Conservation (phyloP, 1,140 invertebrate genomes). For the Ganaspis sp. region DNA sequence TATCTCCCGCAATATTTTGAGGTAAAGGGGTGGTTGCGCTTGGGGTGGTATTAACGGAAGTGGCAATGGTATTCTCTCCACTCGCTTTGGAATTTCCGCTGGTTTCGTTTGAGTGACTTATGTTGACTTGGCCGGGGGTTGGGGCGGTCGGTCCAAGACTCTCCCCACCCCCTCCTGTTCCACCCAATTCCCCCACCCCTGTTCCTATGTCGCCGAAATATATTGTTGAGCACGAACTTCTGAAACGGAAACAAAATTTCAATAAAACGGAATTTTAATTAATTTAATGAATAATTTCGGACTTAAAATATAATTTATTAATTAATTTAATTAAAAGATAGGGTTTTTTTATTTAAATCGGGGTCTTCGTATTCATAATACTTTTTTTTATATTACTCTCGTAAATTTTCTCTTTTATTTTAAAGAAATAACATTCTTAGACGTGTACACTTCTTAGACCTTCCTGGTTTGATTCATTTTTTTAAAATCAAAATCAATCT, state of each 20-base stretch:
- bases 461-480: too few relatives aligned
- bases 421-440: too few relatives aligned
- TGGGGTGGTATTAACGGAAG: background rate
- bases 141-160: constrained; percentile 44
- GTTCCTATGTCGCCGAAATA: constrained; percentile 69
- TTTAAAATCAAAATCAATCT: too few relatives aligned
- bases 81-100: constrained; percentile 43
- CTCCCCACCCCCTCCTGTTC: constrained; percentile 57
- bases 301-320: too few relatives aligned
- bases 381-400: too few relatives aligned
- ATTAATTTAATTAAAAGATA: too few relatives aligned
- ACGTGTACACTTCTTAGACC: too few relatives aligned
- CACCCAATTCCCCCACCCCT: constrained; percentile 63
- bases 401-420: too few relatives aligned
- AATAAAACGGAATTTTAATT: too few relatives aligned
- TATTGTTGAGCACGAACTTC: constrained; percentile 66
- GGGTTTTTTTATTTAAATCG: too few relatives aligned
- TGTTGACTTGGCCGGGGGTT: constrained; percentile 44
- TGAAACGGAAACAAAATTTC: constrained; percentile 50
- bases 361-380: too few relatives aligned
- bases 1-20: constrained; percentile 47
- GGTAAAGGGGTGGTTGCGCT: background rate
- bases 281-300: too few relatives aligned
- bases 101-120: constrained; percentile 47
- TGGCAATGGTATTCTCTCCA: background rate